A percentile compares a stretch with the other conserved stretches of the same genome.
phyloP scores from a whole-genome alignment of 2,888 invertebrate species.

The Agelastica alni region DNA sequence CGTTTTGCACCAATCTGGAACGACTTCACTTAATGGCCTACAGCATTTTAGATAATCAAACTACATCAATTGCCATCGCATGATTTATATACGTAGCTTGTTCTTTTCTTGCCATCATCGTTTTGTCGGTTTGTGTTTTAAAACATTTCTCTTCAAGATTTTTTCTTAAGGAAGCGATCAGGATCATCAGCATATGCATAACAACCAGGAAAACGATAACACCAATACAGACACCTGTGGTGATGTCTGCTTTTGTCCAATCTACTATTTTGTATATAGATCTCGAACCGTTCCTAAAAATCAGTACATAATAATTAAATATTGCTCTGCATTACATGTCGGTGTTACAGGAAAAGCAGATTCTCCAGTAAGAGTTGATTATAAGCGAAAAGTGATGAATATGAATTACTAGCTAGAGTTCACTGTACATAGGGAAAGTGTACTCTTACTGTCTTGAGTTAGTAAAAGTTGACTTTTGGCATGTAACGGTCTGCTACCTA shows the following conservation, averaged over 20 bases:
- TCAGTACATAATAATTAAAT: no score
- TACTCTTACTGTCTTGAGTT: no score
- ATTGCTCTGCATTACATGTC: no score
- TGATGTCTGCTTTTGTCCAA: constrained; percentile 69
- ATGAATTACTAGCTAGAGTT: no score
- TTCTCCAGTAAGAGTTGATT: no score
- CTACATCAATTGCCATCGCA: constrained; percentile 41
- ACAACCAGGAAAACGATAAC: constrained; percentile 64
- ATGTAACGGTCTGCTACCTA: no score
- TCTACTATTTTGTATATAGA: constrained; percentile 78
- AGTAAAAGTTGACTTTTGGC: no score
- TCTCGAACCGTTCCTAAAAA: constrained; percentile 63
- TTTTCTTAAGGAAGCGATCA: constrained; percentile 56
- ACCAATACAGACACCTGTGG: constrained; percentile 63
- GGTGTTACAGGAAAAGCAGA: no score
- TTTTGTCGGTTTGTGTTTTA: constrained; percentile 18
- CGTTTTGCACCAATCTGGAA: background rate
- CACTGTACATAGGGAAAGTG: no score
- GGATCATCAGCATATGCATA: constrained; percentile 64
- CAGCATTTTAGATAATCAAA: constrained; percentile 29
- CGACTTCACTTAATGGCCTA: no score
- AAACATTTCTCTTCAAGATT: constrained; percentile 35
- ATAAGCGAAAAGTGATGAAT: no score
- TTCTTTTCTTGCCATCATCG: constrained; percentile 28
- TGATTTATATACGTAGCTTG: constrained; percentile 41